Evolutionary conservation across 2,113 vertebrate species (phyloP), one percentile per base, ranked within the genome.

Genomic region (Melozone crissalis): DNA sequence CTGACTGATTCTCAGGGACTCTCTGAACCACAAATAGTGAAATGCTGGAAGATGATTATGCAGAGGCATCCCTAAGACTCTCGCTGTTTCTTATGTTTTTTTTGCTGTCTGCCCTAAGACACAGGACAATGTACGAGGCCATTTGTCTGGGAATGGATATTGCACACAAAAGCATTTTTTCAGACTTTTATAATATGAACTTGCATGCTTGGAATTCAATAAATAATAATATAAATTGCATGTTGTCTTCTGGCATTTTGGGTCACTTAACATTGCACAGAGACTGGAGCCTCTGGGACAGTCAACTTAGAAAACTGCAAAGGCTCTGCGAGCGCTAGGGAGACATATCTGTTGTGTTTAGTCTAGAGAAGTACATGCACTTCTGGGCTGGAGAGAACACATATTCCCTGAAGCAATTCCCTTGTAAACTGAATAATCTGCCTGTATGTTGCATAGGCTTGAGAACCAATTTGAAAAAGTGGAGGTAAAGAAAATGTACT

Each of bases 151-250:
- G 43, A 80, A 66, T 54, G 35, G 35, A 83, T 55, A 74, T 24
- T 84, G 83, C 73, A 35, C 1, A 3, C 69, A 62, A 59, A 66
- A 77, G 65, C 59, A 55, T 83, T 69, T 90, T 94, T 90, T 69
- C 33, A 71, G 75, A 47, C 59, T 84, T 93, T 92, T 44, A 80
- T 58, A 92, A 73, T 67, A 41, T 7, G 5, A 87, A 95, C 72
- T 94, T 67, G 35, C 30, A 59, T 63, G 47, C n/a, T 65, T 92
- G 76, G 59, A 69, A 80, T 90, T 67, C 88, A 90, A 66, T 80
- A 96, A 97, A 93, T 93, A 90, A 94, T 76, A 69, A 92, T 47
- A 92, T 3, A 86, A 84, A 88, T 86, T 74, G 44, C 31, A 79
- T 44, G 54, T 55, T 80, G 30, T 49, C 76, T 69, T 81, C 54